Conservation (phyloP, 2,797 vertebrate species). For the Natrix natrix region DNA sequence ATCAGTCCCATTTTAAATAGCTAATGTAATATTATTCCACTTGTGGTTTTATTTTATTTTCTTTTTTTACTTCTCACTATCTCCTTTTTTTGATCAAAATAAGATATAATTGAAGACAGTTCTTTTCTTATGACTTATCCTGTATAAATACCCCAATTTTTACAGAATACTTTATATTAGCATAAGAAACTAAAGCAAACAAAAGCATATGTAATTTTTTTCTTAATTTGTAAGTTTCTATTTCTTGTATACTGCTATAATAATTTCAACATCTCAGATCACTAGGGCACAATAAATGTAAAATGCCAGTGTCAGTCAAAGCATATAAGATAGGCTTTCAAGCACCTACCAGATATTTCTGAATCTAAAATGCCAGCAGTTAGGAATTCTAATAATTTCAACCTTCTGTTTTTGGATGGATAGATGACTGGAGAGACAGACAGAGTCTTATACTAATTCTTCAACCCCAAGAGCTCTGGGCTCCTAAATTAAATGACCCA, state of each 20-base stretch:
- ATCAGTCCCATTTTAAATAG: conserved; percentile 39
- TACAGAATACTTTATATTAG: not conserved
- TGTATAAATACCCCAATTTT: not conserved
- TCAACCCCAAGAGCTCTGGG: not conserved
- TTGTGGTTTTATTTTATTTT: conserved; percentile 42
- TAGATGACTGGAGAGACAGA: not conserved
- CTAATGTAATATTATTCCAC: conserved; percentile 38
- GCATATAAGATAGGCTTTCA: not conserved
- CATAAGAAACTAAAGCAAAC: not conserved
- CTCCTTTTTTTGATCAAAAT: not conserved
- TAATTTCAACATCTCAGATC: not conserved
- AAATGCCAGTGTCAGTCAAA: not conserved
- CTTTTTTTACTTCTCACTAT: conserved; percentile 21
- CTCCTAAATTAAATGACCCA: not conserved
- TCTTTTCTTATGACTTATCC: not conserved
- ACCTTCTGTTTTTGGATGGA: not conserved
- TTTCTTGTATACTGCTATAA: not conserved
- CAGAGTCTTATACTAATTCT: not conserved
- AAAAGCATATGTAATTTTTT: not conserved
- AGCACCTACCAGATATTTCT: not conserved
- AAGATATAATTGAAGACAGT: not conserved
- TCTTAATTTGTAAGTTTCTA: not conserved
- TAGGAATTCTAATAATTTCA: not conserved
- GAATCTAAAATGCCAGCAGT: not conserved
- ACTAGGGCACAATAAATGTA: not conserved